Evolutionary conservation across 2,113 vertebrate genomes (phyloP), one percentile per base, ranked within the genome.

Genomic region (Vulpes lagopus): DNA sequence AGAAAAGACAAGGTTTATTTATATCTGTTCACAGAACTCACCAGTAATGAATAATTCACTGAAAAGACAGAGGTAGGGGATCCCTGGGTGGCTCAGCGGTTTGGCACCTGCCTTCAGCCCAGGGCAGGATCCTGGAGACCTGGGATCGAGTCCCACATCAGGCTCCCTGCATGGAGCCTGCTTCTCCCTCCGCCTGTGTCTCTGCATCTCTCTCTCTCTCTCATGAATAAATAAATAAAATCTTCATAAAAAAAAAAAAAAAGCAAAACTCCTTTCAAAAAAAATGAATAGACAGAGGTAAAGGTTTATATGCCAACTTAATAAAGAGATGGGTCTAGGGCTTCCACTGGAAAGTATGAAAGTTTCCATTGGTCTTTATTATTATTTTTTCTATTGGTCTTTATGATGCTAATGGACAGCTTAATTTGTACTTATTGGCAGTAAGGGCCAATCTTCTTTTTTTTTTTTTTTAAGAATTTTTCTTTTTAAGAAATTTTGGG

Each of bases 1-100:
- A 84, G 69, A 53, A 76, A 76, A 93, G 82, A 93, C 67, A 64
- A 38, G 8, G 43, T 64, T 53, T 84, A 64, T 93, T 93, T 93
- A 84, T 11, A 51, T 32, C 20, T 25, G 16, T 82, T 91, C 53
- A 55, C 53, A 55, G 15, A 65, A 67, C 43, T 67, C 30, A 67
- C 16, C 65, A 69, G 57, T 30, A 91, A 91, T 30, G 32, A 91
- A 32, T 35, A 80, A 55, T 32, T 67, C n/a, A 53, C 60, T 65
- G 76, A 55, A 25, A 22, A 60, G 49, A 49, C 62, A 30, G 23
- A 65, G 51, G 64, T 80, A 49, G 35, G 35, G 35, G 35, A 35
- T 35, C 35, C 35, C 35, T 35, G 35, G 35, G 35, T 35, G 35
- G 35, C 35, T 35, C 35, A 35, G 35, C 35, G 35, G 35, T 35